These are phyloP conservation scores for Psylliodes chrysocephalus DNA, from an alignment of 2,888 invertebrate species.

Conservation along the genomic window DNA sequence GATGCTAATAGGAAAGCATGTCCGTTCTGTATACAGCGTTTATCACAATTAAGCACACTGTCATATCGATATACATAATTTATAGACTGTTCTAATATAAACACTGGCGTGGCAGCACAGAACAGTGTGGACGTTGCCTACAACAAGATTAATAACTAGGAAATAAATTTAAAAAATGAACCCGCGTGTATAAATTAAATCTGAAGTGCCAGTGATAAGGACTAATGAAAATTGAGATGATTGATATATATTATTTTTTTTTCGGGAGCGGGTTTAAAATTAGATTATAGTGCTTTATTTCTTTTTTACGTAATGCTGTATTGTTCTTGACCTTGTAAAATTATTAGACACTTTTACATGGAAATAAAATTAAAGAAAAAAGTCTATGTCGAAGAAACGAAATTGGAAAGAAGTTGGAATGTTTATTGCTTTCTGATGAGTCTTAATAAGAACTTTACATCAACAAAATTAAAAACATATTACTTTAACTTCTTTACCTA, in stretches of 20 bases:
- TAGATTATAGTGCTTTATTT: too few species aligned
- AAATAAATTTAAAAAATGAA: constrained; percentile 33
- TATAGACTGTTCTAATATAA: constrained; percentile 51
- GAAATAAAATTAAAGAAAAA: too few species aligned
- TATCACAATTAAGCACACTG: constrained; percentile 56
- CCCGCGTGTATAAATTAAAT: constrained; percentile 29
- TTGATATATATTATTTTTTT: too few species aligned
- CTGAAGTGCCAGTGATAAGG: constrained; percentile 15
- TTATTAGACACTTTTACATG: too few species aligned
- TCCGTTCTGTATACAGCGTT: constrained; percentile 50
- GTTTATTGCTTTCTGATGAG: too few species aligned
- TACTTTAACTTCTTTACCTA: too few species aligned
- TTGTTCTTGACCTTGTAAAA: too few species aligned
- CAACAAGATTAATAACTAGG: constrained; percentile 40
- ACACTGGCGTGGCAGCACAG: constrained; percentile 39
- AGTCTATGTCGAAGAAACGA: too few species aligned
- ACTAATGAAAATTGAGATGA: constrained; percentile 29
- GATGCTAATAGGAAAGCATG: constrained; percentile 51
- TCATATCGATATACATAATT: constrained; percentile 56
- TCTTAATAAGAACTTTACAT: too few species aligned
- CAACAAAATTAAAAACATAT: too few species aligned
- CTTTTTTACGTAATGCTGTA: too few species aligned
- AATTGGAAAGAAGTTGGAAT: too few species aligned
- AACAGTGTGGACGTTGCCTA: constrained; percentile 34
- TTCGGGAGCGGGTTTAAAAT: neutral